These are phyloP conservation scores for Ptilonorhynchus violaceus DNA, from an alignment of 2,113 vertebrate species.

Conservation along the genomic window DNA sequence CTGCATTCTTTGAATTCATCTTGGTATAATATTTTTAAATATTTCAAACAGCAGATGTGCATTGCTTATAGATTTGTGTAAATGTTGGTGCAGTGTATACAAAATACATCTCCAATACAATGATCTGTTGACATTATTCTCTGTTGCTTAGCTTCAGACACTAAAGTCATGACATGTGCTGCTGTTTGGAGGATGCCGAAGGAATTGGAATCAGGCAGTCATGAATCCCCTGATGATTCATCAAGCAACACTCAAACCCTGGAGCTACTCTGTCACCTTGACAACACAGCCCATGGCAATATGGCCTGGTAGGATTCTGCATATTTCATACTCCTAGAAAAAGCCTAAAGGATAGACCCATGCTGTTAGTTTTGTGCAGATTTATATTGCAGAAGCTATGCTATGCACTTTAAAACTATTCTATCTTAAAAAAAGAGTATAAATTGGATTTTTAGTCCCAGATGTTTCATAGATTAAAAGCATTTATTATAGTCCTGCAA, in stretches of 20 bases:
- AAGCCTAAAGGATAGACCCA: slow-evolving; percentile 15
- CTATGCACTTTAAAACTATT: background rate
- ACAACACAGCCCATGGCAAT: slow-evolving; percentile 87
- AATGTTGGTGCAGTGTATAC: slow-evolving; percentile 9
- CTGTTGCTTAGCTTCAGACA: slow-evolving; percentile 86
- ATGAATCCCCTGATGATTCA: slow-evolving; percentile 95
- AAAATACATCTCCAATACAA: slow-evolving; percentile 6
- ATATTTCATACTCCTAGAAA: slow-evolving; percentile 60
- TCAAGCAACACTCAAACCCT: slow-evolving; percentile 92
- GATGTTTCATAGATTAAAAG: background rate
- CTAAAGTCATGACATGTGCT: slow-evolving; percentile 89
- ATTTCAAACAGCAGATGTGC: slow-evolving; percentile 52
- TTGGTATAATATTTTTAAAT: slow-evolving; percentile 27
- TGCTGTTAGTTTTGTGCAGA: slow-evolving; percentile 1
- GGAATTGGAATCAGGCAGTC: slow-evolving; percentile 91
- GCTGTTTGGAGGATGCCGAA: slow-evolving; percentile 97
- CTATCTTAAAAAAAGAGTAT: background rate
- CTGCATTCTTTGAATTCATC: slow-evolving; percentile 2
- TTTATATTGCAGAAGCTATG: slow-evolving; percentile 1
- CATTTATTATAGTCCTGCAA: background rate
- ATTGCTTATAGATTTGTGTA: slow-evolving; percentile 13
- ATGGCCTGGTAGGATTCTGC: slow-evolving; percentile 87
- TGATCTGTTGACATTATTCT: slow-evolving; percentile 67
- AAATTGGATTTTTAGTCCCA: background rate
- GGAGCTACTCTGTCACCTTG: slow-evolving; percentile 98